phyloP scores from a whole-genome alignment of 2,888 invertebrate species.

The Scaptomyza polygonia region DNA sequence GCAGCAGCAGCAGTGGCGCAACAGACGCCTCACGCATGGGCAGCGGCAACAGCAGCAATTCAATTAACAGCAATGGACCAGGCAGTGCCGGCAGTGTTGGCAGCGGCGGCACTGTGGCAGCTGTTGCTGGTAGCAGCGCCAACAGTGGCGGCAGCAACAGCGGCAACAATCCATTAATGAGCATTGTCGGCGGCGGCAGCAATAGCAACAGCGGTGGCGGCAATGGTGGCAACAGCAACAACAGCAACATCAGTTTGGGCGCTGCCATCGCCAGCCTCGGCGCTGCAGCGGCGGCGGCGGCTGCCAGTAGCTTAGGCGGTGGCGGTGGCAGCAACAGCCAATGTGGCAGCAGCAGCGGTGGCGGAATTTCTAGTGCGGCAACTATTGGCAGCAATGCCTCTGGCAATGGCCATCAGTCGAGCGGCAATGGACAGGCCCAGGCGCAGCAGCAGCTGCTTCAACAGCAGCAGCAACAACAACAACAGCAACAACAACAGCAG shows the following conservation, averaged over 20 bases:
- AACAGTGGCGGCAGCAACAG: slow-evolving; percentile 40
- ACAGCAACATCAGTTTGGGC: slow-evolving; percentile 31
- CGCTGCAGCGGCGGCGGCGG: background rate
- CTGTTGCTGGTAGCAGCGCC: slow-evolving; percentile 47
- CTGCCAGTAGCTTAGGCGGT: slow-evolving; percentile 29
- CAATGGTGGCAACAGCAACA: slow-evolving; percentile 41
- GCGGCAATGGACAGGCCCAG: slow-evolving; percentile 34
- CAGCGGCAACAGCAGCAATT: slow-evolving; percentile 60
- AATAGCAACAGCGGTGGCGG: slow-evolving; percentile 52
- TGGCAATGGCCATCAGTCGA: slow-evolving; percentile 52
- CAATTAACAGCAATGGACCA: slow-evolving; percentile 69
- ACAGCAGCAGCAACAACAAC: slow-evolving; percentile 42
- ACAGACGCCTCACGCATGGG: slow-evolving; percentile 47
- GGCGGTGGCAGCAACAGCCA: slow-evolving; percentile 27
- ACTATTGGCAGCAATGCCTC: slow-evolving; percentile 42
- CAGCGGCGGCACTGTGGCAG: slow-evolving; percentile 37
- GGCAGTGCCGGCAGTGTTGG: slow-evolving; percentile 74
- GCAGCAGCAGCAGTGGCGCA: slow-evolving; percentile 30
- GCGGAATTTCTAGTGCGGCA: slow-evolving; percentile 38
- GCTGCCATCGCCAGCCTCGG: slow-evolving; percentile 22
- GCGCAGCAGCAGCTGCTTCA: slow-evolving; percentile 52
- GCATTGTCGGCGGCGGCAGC: slow-evolving; percentile 48
- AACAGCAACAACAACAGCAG: slow-evolving; percentile 50
- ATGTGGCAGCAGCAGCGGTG: slow-evolving; percentile 40
- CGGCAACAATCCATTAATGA: slow-evolving; percentile 13